Conservation (phyloP, 2,888 invertebrate species). For the Catocala nupta region DNA sequence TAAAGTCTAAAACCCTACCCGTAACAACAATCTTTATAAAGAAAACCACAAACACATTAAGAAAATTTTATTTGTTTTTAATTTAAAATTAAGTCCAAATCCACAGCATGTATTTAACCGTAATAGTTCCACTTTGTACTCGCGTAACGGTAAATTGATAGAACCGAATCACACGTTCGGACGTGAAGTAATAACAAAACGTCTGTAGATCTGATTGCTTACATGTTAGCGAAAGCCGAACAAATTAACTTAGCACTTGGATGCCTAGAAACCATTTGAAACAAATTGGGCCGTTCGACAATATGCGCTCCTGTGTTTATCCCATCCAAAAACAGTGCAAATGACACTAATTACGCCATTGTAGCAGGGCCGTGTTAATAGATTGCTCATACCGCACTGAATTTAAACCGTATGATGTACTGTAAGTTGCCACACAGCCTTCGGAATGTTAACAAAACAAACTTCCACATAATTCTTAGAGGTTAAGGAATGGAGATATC, state of each 20-base stretch:
- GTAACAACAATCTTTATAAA: too few relatives aligned
- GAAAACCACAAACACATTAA: too few relatives aligned
- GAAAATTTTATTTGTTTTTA: slow-evolving; percentile 39
- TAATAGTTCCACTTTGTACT: slow-evolving; percentile 47
- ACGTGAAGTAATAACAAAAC: slow-evolving; percentile 66
- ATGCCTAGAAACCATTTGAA: slow-evolving; percentile 78
- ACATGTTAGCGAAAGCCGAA: slow-evolving; percentile 85
- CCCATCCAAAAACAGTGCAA: slow-evolving; percentile 85
- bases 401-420: slow-evolving; percentile 57
- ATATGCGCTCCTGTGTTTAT: slow-evolving; percentile 82
- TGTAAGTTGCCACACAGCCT: slow-evolving; percentile 23
- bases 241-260: slow-evolving; percentile 85
- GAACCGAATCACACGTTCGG: slow-evolving; percentile 60
- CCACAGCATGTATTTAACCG: slow-evolving; percentile 42
- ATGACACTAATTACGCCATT: slow-evolving; percentile 84
- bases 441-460: slow-evolving; percentile 32
- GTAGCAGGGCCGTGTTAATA: slow-evolving; percentile 78
- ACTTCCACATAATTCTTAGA: slow-evolving; percentile 14
- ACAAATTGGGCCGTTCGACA: slow-evolving; percentile 80
- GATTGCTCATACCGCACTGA: slow-evolving; percentile 75
- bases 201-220: slow-evolving; percentile 75
- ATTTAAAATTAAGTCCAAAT: slow-evolving; percentile 41
- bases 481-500: slow-evolving; percentile 3
- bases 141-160: slow-evolving; percentile 63
- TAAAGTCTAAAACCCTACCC: too few relatives aligned